Evolutionary conservation across 1,140 invertebrate genomes (phyloP).

Genomic region (Panulirus ornatus): DNA sequence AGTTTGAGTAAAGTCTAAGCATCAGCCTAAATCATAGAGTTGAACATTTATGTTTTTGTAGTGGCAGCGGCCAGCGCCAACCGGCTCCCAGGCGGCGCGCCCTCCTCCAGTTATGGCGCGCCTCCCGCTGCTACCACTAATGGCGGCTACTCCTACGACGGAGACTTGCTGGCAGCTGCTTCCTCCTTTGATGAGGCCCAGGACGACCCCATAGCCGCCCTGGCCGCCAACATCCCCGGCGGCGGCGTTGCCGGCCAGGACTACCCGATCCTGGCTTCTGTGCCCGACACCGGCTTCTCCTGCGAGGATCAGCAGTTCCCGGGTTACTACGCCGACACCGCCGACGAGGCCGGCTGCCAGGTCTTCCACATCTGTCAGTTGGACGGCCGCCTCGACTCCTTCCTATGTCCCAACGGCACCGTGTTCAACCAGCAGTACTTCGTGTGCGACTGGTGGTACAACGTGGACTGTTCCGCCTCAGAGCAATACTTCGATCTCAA

Average conservation of each 20-base stretch:
- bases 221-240: not conserved
- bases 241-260: not conserved
- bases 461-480: conserved; percentile 32
- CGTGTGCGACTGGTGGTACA: conserved; percentile 26
- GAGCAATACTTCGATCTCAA: no score
- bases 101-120: not conserved
- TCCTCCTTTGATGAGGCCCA: not conserved
- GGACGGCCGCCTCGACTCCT: not conserved
- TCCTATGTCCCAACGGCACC: conserved; percentile 25
- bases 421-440: conserved; percentile 14
- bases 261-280: conserved; percentile 1
- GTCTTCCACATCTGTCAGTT: conserved; percentile 13
- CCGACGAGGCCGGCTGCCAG: not conserved
- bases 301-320: not conserved
- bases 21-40: no score
- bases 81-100: not conserved
- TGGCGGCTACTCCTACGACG: not conserved
- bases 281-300: conserved; percentile 19
- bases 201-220: not conserved
- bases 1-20: no score
- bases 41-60: not conserved
- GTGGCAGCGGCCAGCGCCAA: not conserved
- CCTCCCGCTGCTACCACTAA: not conserved
- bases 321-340: conserved; percentile 22
- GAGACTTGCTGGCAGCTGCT: not conserved